These are phyloP conservation scores for Anoplius nigerrimus DNA, from an alignment of 2,888 invertebrate species.

Conservation along the genomic window DNA sequence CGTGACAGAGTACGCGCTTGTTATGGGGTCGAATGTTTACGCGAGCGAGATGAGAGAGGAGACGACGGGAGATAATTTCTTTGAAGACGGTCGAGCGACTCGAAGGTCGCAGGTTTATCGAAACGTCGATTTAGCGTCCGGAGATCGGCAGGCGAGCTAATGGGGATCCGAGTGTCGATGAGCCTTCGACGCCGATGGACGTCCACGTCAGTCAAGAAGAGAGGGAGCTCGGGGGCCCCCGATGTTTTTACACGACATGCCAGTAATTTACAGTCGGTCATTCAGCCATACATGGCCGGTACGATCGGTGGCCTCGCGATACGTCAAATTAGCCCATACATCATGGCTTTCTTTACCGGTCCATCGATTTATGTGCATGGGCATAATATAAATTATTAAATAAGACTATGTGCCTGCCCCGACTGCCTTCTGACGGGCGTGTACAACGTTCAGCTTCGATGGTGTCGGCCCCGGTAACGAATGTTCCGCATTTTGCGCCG, in stretches of 20 bases:
- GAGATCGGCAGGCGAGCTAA: slow-evolving; percentile 45
- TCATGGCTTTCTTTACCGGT: slow-evolving; percentile 71
- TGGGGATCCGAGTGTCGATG: slow-evolving; percentile 67
- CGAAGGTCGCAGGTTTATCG: slow-evolving; percentile 23
- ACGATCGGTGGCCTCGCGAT: slow-evolving; percentile 70
- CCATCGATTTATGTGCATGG: slow-evolving; percentile 71
- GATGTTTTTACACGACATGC: slow-evolving; percentile 70
- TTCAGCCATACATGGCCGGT: slow-evolving; percentile 70
- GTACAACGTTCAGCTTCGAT: background rate
- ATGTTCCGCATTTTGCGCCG: background rate
- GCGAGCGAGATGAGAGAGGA: background rate
- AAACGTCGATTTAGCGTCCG: slow-evolving; percentile 45
- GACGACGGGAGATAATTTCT: too few species aligned
- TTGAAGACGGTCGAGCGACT: background rate
- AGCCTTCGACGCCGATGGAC: slow-evolving; percentile 65
- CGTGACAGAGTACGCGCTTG: too few species aligned
- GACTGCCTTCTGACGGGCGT: background rate
- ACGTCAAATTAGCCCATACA: slow-evolving; percentile 74
- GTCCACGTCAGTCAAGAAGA: slow-evolving; percentile 57
- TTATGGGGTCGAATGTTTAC: too few species aligned
- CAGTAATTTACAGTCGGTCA: slow-evolving; percentile 74
- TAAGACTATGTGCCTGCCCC: slow-evolving; percentile 53
- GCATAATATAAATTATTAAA: slow-evolving; percentile 75
- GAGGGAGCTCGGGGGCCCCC: slow-evolving; percentile 47
- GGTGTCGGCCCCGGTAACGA: background rate